Evolutionary conservation across 92 coral and sea anemone genomes (phyloP).

Genomic region (Epizoanthus illoricatus): DNA sequence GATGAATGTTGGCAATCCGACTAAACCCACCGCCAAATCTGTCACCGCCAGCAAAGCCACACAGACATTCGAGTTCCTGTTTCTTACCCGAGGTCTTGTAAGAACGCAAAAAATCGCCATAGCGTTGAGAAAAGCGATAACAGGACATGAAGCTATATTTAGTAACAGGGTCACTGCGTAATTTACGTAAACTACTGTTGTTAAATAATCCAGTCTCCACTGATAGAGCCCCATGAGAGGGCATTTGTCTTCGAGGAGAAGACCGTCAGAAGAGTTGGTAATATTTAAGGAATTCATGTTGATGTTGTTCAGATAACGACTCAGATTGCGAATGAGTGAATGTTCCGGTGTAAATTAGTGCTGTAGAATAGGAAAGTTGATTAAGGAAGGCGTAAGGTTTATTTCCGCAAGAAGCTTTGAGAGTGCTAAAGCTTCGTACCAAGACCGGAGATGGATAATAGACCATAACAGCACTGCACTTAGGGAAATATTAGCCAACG

Average conservation of each 20-base stretch:
- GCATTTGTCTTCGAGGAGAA: neutral
- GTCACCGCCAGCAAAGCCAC: neutral
- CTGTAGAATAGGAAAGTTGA: too few species aligned
- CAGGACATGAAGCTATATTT: neutral
- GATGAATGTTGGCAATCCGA: neutral
- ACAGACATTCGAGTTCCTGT: neutral
- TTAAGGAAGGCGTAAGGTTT: too few species aligned
- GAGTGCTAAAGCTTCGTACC: too few species aligned
- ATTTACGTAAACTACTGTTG: neutral
- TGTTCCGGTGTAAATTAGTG: too few species aligned
- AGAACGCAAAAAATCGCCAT: neutral
- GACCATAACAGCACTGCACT: too few species aligned
- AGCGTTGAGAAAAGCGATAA: neutral
- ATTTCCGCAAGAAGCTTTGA: too few species aligned
- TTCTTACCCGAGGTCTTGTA: neutral
- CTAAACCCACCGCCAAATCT: neutral
- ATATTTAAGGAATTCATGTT: neutral
- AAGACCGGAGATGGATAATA: too few species aligned
- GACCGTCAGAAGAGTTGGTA: neutral
- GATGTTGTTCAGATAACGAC: neutral
- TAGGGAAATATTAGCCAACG: too few species aligned
- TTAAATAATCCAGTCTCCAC: neutral
- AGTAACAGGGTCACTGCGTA: neutral
- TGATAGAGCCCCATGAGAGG: neutral
- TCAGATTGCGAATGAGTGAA: neutral